phyloP scores from a whole-genome alignment of 1,140 invertebrate species.

The Drosophila mauritiana region DNA sequence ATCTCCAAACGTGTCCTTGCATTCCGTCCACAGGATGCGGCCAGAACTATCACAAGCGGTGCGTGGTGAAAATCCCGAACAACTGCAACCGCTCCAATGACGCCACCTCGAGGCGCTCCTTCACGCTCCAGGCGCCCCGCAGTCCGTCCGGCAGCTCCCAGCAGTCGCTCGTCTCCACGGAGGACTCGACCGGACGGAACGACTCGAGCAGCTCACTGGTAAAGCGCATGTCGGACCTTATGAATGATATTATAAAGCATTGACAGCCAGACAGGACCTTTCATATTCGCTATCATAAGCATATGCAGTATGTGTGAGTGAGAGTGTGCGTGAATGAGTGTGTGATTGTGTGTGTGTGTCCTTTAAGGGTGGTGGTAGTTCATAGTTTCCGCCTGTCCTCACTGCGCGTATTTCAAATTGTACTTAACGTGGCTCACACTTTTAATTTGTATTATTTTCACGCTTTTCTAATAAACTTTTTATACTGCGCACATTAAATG shows the following conservation, averaged over 20 bases:
- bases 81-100: slow-evolving; percentile 90
- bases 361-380: slow-evolving; percentile 49
- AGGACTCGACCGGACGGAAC: slow-evolving; percentile 77
- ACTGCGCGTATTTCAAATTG: slow-evolving; percentile 61
- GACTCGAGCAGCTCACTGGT: slow-evolving; percentile 86
- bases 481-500: slow-evolving; percentile 26
- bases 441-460: slow-evolving; percentile 57
- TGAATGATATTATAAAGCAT: slow-evolving; percentile 84
- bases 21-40: slow-evolving; percentile 91
- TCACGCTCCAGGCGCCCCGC: slow-evolving; percentile 88
- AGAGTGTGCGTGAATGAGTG: not conserved
- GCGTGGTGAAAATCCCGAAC: slow-evolving; percentile 99
- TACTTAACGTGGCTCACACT: slow-evolving; percentile 45
- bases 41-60: slow-evolving; percentile 99
- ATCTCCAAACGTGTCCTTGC: slow-evolving; percentile 8
- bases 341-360: not conserved
- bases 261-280: slow-evolving; percentile 31
- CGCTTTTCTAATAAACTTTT: slow-evolving; percentile 69
- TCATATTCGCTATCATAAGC: not conserved
- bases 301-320: not conserved
- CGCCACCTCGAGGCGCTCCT: slow-evolving; percentile 83
- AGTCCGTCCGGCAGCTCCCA: slow-evolving; percentile 88
- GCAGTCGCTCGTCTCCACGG: slow-evolving; percentile 79
- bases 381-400: slow-evolving; percentile 32
- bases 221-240: slow-evolving; percentile 85